A percentile compares a stretch with the other conserved stretches of the same genome.
These are phyloP conservation scores for Orthosia cruda DNA, from an alignment of 2,888 invertebrate genomes.

Conservation along the genomic window DNA sequence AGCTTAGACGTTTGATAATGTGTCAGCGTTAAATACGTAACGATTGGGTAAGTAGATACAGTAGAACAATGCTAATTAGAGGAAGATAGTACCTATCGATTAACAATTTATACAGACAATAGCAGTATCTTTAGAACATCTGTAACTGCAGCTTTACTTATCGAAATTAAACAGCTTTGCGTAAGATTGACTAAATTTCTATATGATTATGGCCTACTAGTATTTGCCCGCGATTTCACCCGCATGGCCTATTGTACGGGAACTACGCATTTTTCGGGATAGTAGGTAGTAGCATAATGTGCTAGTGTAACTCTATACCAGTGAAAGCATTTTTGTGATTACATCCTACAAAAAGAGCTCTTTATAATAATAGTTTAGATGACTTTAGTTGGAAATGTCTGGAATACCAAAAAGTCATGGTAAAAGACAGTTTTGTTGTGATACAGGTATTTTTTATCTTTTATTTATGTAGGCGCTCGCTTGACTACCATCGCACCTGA, in stretches of 20 bases:
- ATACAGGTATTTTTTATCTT: too few relatives aligned
- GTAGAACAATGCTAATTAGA: slow-evolving; percentile 1
- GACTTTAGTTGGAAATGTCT: too few relatives aligned
- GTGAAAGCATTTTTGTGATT: too few relatives aligned
- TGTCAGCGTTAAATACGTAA: neutral
- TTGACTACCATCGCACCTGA: too few relatives aligned
- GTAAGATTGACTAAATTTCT: neutral
- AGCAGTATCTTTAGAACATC: slow-evolving; percentile 4
- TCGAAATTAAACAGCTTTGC: slow-evolving; percentile 6
- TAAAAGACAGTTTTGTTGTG: neutral
- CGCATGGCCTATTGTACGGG: neutral
- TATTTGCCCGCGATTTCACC: neutral
- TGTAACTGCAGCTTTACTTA: neutral
- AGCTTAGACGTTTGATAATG: neutral
- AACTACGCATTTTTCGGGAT: neutral
- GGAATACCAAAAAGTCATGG: too few relatives aligned
- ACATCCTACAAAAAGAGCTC: too few relatives aligned
- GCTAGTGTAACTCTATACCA: too few relatives aligned
- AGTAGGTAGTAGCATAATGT: too few relatives aligned
- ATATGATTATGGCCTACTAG: neutral
- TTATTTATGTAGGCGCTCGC: too few relatives aligned
- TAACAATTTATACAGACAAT: slow-evolving; percentile 4
- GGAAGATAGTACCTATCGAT: slow-evolving; percentile 22
- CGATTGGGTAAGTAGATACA: neutral
- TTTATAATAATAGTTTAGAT: too few relatives aligned